Conservation (phyloP, 2,113 vertebrate species). For the Hydropotes inermis region DNA sequence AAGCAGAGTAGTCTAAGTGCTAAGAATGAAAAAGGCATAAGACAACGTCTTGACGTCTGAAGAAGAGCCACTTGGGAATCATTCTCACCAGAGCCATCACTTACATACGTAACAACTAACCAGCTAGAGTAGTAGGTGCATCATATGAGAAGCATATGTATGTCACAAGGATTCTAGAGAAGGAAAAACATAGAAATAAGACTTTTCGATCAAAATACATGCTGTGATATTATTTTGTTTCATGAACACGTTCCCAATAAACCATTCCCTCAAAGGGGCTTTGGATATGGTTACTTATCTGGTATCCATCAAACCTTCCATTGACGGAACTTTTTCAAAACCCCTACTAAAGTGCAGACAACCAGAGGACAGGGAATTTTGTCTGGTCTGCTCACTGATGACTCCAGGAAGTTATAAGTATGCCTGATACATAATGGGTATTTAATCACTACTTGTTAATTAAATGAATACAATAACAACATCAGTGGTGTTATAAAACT, state of each 20-base stretch:
- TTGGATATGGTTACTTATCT: neutral
- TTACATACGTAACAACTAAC: too few relatives aligned
- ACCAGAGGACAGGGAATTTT: neutral
- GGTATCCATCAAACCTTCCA: neutral
- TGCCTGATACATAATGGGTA: too few relatives aligned
- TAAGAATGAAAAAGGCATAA: neutral
- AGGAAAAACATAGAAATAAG: neutral
- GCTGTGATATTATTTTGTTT: neutral
- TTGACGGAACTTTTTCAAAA: neutral
- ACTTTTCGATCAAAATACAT: neutral
- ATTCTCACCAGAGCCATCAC: neutral
- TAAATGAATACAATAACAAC: neutral
- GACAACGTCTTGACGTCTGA: neutral
- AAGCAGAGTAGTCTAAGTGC: neutral
- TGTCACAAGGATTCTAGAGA: neutral
- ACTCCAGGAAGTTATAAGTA: neutral
- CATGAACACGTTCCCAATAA: neutral
- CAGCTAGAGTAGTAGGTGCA: neutral
- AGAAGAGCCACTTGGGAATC: neutral
- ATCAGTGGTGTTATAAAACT: neutral
- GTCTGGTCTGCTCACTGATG: neutral
- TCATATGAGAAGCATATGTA: neutral
- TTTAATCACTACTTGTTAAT: neutral
- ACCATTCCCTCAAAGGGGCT: neutral
- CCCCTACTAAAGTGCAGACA: neutral